Evolutionary conservation across 1,140 invertebrate species (phyloP).

Genomic region (Akabosia matsudoensis): DNA sequence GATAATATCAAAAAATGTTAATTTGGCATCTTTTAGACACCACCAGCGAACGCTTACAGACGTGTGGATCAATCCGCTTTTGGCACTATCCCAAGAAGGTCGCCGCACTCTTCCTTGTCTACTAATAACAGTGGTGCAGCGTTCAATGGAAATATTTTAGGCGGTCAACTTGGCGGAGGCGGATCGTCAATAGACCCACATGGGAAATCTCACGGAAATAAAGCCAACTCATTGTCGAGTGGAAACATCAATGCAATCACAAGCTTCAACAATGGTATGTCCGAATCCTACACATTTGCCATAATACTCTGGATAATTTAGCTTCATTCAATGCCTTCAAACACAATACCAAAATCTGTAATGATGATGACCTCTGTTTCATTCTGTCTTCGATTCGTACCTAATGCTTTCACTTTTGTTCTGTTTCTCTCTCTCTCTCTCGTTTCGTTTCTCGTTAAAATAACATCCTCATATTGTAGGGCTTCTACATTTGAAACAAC

Average conservation of each 20-base stretch:
- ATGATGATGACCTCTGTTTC: background rate
- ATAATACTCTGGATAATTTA: background rate
- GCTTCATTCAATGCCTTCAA: background rate
- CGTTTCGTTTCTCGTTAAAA: background rate
- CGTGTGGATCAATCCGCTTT: slow-evolving; percentile 37
- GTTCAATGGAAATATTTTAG: background rate
- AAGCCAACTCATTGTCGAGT: slow-evolving; percentile 29
- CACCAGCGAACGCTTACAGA: slow-evolving; percentile 47
- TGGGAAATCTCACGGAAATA: background rate
- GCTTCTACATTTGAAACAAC: background rate
- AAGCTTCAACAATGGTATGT: slow-evolving; percentile 26
- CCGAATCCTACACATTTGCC: background rate
- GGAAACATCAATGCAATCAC: slow-evolving; percentile 40
- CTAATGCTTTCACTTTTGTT: slow-evolving; percentile 19
- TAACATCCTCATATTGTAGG: background rate
- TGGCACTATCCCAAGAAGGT: slow-evolving; percentile 44
- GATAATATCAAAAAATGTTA: slow-evolving; percentile 11
- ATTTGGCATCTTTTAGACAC: slow-evolving; percentile 38
- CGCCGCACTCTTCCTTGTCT: slow-evolving; percentile 22
- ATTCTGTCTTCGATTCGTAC: too few species aligned
- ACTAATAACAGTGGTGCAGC: slow-evolving; percentile 22
- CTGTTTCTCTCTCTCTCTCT: background rate
- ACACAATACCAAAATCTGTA: too few species aligned
- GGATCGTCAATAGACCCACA: background rate
- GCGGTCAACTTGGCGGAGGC: slow-evolving; percentile 3